phyloP scores from a whole-genome alignment of 2,113 vertebrate species.

The Fukomys damarensis region DNA sequence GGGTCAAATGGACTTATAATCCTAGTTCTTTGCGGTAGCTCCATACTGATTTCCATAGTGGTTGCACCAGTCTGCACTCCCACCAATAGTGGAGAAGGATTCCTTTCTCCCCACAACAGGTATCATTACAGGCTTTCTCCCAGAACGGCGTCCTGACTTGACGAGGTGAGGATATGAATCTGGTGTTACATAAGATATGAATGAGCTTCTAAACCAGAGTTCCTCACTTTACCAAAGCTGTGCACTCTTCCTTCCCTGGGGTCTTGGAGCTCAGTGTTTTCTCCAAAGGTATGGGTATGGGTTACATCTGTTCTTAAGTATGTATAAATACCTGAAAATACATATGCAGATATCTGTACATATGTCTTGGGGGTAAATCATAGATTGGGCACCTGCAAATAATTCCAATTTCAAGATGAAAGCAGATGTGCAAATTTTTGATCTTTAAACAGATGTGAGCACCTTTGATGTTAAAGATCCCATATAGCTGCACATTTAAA shows the following conservation, averaged over 20 bases:
- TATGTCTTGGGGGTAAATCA: background rate
- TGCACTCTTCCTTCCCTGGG: background rate
- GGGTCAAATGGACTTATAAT: too few species aligned
- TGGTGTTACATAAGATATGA: background rate
- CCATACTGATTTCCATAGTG: too few species aligned
- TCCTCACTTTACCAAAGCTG: background rate
- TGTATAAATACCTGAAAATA: background rate
- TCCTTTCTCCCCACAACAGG: too few species aligned
- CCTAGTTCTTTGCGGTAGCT: too few species aligned
- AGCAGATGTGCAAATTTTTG: background rate
- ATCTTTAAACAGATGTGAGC: background rate
- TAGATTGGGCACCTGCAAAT: background rate
- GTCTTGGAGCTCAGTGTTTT: background rate
- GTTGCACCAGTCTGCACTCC: too few species aligned
- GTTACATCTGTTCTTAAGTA: background rate
- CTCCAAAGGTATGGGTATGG: background rate
- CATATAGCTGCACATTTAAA: background rate
- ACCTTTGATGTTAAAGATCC: background rate
- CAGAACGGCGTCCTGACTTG: background rate
- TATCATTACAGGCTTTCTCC: background rate
- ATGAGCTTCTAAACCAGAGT: background rate
- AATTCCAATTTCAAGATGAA: background rate
- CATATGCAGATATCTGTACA: too few species aligned
- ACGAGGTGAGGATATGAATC: background rate
- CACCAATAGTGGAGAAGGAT: too few species aligned